Base-by-base conservation (phyloP, 1,140 invertebrate species). In the Habropoda laboriosa region DNA sequence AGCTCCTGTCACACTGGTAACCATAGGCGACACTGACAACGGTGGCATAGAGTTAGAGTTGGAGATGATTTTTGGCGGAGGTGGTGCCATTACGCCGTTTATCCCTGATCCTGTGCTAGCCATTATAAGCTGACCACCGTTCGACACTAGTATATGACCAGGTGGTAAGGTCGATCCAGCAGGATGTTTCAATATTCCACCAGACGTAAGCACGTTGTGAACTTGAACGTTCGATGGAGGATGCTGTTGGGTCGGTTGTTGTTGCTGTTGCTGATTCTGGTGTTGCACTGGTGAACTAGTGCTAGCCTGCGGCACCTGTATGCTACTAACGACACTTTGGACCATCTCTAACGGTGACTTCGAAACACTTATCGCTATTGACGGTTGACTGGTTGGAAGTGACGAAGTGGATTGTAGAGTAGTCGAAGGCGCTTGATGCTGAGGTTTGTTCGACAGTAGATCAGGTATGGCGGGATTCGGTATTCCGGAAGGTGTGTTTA, bases 321-420 rank as follows among this genome's bases (percentile, higher is more conserved):
- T 95, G 89, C 95, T 96, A 80, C 96, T 96, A 30, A 97, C 96
- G 24, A 96, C 96, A 90, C 95, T 96, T 89, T 97, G 96, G 2
- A 96, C 96, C 96, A 96, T 96, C 92, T 97, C 96, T 30, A 96
- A 87, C 3, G 96, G 96, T 42, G 96, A 96, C 89, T 96, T 96
- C 7, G 95, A 94, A 60, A 95, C 90, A 21, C 90, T 92, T 1
- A 89, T 76, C 18, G 88, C 82, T 40, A 79, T 73, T 47, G 90
- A 83, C 16, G 88, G 77, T 40, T 90, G 90, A 80, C 81, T 88
- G 10, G 79, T 79, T 5, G 87, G 45, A 3, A 90, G 72, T 38
- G 90, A 40, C n/a, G 86, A 78, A 66, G 81, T 82, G n/a, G n/a
- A n/a, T n/a, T 27, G 86, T 81, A 10, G 83, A n/a, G 71, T 16